Evolutionary conservation across 1,140 invertebrate genomes (phyloP).

Genomic region (Pygmarrhopalites habei): DNA sequence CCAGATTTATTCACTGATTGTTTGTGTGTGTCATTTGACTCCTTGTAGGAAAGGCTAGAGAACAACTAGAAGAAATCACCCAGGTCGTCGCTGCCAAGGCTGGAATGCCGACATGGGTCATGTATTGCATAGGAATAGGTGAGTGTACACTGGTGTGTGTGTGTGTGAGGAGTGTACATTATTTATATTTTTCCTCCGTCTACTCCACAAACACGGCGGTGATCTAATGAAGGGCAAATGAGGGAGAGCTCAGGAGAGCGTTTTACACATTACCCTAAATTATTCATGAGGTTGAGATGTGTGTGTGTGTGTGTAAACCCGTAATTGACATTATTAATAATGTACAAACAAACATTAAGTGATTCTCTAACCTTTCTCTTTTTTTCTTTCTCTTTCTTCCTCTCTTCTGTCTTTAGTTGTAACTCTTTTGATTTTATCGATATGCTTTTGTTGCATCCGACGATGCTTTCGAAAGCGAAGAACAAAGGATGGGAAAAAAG

Average conservation of each 20-base stretch:
- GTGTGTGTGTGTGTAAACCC: no score
- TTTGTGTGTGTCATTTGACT: background rate
- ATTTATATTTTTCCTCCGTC: no score
- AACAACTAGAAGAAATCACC: conserved; percentile 45
- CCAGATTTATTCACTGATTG: background rate
- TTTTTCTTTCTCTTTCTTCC: background rate
- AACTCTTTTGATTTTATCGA: conserved; percentile 69
- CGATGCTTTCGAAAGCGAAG: conserved; percentile 88
- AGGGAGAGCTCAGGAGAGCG: no score
- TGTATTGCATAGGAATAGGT: conserved; percentile 65
- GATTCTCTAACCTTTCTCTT: no score
- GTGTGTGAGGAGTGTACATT: no score
- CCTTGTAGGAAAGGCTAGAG: conserved; percentile 42
- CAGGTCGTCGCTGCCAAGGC: conserved; percentile 54
- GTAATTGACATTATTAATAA: no score
- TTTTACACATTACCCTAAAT: no score
- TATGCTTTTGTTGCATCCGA: conserved; percentile 89
- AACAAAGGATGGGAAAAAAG: conserved; percentile 93
- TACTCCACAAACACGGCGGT: no score
- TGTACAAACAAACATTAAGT: no score
- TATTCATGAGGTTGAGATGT: no score
- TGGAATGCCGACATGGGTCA: conserved; percentile 62
- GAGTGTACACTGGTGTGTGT: no score
- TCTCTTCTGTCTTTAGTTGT: conserved; percentile 50
- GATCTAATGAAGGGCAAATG: no score